Percentiles rank a stretch among this genome's conserved stretches.
phyloP scores from a whole-genome alignment of 2,113 vertebrate genomes.

The Calyptomena viridis region DNA sequence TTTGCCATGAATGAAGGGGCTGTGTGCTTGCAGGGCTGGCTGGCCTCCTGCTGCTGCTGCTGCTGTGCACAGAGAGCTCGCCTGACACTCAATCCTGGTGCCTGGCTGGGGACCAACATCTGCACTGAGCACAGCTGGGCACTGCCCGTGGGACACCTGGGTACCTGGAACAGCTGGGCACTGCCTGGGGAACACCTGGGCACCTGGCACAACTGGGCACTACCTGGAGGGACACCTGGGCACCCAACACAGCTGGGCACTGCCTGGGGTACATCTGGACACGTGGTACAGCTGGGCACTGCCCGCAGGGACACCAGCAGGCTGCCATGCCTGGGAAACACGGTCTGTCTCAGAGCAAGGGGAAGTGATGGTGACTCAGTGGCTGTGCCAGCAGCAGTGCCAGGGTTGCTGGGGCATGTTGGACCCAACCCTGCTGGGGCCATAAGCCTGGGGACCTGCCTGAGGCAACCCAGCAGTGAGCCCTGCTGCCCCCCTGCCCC shows the following conservation, averaged over 20 bases:
- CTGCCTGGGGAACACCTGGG: background rate
- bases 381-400: background rate
- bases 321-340: background rate
- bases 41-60: background rate
- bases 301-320: background rate
- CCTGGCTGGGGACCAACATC: slow-evolving; percentile 51
- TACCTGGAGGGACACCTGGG: background rate
- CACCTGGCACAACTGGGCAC: background rate
- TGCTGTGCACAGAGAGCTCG: background rate
- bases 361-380: background rate
- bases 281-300: background rate
- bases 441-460: background rate
- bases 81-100: slow-evolving; percentile 34
- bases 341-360: background rate
- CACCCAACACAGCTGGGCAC: background rate
- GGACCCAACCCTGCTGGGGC: background rate
- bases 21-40: slow-evolving; percentile 34
- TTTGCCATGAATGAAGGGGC: slow-evolving; percentile 62
- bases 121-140: slow-evolving; percentile 40
- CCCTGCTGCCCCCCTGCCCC: background rate
- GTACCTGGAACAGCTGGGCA: background rate
- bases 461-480: background rate
- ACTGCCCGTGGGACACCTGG: background rate
- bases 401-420: background rate
- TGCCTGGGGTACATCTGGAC: background rate